Evolutionary conservation across 2,797 vertebrate genomes (phyloP).

Genomic region (Sebastes miniatus): DNA sequence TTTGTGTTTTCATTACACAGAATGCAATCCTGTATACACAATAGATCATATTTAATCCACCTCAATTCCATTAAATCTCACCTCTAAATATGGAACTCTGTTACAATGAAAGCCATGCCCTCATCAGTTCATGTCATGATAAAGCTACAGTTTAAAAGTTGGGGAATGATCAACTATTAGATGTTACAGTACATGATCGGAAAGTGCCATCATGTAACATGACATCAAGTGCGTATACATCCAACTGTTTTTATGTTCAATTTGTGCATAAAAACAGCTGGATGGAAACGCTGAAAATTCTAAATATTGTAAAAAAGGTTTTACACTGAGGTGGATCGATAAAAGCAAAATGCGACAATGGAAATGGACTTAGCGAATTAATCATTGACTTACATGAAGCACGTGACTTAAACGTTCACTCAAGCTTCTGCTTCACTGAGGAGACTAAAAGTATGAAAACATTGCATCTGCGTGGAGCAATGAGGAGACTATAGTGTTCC

Average conservation of each 20-base stretch:
- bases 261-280: neutral
- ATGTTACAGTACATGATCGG: neutral
- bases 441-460: neutral
- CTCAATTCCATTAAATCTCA: neutral
- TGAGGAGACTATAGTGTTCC: too few relatives aligned
- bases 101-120: neutral
- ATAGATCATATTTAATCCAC: neutral
- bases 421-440: neutral
- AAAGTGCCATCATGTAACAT: neutral
- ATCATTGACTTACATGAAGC: neutral
- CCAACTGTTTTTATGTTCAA: neutral
- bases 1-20: conserved; percentile 6
- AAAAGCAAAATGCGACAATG: neutral
- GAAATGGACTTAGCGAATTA: neutral
- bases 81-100: neutral
- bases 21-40: neutral
- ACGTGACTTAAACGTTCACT: neutral
- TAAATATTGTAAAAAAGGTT: neutral
- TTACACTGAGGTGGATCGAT: neutral
- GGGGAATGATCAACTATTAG: neutral
- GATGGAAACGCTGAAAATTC: neutral
- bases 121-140: neutral
- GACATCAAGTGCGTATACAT: neutral
- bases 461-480: neutral
- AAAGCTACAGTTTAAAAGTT: neutral